Base-by-base conservation (phyloP, 2,797 vertebrate genomes). In the Acanthurus lineatus region DNA sequence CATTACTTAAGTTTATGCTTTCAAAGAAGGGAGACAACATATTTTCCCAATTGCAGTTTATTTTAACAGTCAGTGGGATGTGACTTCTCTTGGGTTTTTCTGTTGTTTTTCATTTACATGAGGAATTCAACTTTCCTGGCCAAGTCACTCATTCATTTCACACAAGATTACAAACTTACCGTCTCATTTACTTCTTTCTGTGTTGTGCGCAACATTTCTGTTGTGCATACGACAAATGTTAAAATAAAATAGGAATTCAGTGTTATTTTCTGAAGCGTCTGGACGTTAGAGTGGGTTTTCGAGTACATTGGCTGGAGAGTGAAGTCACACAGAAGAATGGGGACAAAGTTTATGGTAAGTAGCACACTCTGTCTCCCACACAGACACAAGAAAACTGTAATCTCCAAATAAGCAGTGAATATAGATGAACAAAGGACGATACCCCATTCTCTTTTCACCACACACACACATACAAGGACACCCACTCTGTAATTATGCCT, bases 401-500 rank as follows among this genome's bases (percentile, higher is more conserved):
- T 70, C 69, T 86, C 44, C 71, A 83, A 88, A 63, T 75, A 51
- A 81, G 71, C 16, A 47, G 59, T 77, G 62, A 61, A 70, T 71
- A 65, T 73, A 69, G 56, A 88, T 49, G 59, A 54, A 78, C 56
- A 65, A 73, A 83, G 47, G 61, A 80, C 28, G 67, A 73, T 60
- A 7, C 52, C 79, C 73, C 65, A 38, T 51, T 60, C 58, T n/a
- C 44, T 52, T 58, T 28, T 28, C 47, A n/a, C 28, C 52, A 54
- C 38, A 49, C 56, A 42, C 56, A 73, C 60, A 54, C 53, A 66
- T 60, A 78, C 17, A 22, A 16, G 61, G 56, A 85, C 79, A 89
- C 72, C 59, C 84, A 80, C 63, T 53, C 77, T 77, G 85, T 77
- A 92, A 91, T 92, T 86, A 92, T 69, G 66, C 52, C 86, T 76